Conservation (phyloP, 2,797 vertebrate species). For the Channallabes apus region DNA sequence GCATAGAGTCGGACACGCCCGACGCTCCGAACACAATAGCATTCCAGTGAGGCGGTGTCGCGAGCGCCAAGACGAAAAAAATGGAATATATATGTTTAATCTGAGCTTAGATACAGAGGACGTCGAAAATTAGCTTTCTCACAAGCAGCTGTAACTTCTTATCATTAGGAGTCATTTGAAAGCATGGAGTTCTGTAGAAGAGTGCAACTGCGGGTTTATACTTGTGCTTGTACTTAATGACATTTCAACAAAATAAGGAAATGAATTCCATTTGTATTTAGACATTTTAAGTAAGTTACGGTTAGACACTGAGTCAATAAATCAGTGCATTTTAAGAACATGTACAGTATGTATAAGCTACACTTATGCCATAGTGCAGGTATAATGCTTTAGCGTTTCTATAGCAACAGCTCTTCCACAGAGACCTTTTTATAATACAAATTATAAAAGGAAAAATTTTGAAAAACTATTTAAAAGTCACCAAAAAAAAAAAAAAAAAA, state of each 20-base stretch:
- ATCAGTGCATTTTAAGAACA: no score
- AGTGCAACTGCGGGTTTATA: not conserved
- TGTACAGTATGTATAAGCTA: no score
- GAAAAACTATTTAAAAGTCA: no score
- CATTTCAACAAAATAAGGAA: no score
- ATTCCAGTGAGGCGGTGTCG: constrained; percentile 22
- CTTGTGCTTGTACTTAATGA: no score
- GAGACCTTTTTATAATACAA: not conserved
- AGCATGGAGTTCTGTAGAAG: not conserved
- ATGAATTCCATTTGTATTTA: not conserved
- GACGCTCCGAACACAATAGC: constrained; percentile 8
- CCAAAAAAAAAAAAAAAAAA: no score
- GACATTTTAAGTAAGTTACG: not conserved
- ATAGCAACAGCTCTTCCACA: not conserved
- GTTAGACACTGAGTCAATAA: no score
- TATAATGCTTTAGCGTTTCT: not conserved
- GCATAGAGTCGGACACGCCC: constrained; percentile 27
- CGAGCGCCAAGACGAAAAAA: not conserved
- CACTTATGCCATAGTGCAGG: not conserved
- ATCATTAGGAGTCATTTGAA: not conserved
- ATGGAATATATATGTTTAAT: not conserved
- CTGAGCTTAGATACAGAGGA: no score
- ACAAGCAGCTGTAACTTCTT: not conserved
- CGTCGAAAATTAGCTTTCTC: not conserved
- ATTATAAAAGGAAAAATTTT: no score